These are phyloP conservation scores for Catocala sponsa DNA, from an alignment of 2,888 invertebrate genomes.

Conservation along the genomic window DNA sequence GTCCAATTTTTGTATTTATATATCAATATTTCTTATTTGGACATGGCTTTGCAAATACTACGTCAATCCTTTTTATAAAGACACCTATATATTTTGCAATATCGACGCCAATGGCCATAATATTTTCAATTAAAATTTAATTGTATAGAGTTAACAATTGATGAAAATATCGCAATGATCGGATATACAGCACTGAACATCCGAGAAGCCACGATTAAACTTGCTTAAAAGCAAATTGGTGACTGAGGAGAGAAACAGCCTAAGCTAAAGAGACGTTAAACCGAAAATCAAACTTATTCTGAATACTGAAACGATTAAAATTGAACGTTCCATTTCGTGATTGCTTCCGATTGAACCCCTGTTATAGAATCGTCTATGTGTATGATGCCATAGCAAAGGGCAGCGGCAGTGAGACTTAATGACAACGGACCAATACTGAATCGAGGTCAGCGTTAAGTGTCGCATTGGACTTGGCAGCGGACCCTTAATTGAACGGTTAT, in stretches of 20 bases:
- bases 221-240: constrained; percentile 67
- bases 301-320: constrained; percentile 53
- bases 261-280: constrained; percentile 47
- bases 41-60: too few relatives aligned
- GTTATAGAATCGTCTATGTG: constrained; percentile 66
- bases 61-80: too few relatives aligned
- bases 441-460: constrained; percentile 80
- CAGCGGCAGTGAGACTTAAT: constrained; percentile 74
- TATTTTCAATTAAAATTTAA: not conserved
- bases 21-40: too few relatives aligned
- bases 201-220: constrained; percentile 73
- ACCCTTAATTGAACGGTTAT: constrained; percentile 76
- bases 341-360: constrained; percentile 70
- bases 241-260: constrained; percentile 50
- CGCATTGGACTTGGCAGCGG: constrained; percentile 76
- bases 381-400: constrained; percentile 68
- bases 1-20: too few relatives aligned
- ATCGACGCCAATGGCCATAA: too few relatives aligned
- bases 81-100: too few relatives aligned
- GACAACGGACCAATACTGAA: constrained; percentile 79
- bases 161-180: constrained; percentile 39
- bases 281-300: constrained; percentile 59
- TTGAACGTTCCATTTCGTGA: constrained; percentile 51
- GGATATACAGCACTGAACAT: constrained; percentile 40
- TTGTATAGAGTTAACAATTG: not conserved